These are phyloP conservation scores for Leptinotarsa peninsularis DNA, from an alignment of 2,888 invertebrate species.

Conservation along the genomic window DNA sequence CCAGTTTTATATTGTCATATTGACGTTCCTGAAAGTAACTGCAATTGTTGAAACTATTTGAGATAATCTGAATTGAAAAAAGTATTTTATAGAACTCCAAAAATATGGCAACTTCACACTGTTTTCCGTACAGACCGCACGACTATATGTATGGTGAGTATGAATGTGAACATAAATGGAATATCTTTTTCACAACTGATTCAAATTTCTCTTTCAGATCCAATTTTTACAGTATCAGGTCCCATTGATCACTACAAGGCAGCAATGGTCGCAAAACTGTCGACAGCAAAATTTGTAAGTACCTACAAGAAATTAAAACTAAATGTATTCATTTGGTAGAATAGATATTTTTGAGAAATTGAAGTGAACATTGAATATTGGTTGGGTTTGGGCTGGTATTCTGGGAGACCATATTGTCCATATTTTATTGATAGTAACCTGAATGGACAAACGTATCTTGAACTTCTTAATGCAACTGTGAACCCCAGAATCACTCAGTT, in stretches of 20 bases:
- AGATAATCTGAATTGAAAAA: not conserved
- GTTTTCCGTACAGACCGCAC: constrained; percentile 52
- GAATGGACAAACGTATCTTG: too few species aligned
- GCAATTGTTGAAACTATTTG: constrained; percentile 20
- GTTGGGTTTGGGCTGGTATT: too few species aligned
- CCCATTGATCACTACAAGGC: constrained; percentile 71
- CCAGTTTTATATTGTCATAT: constrained; percentile 27
- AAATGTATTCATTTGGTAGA: too few species aligned
- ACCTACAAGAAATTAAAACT: constrained; percentile 1
- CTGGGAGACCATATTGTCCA: too few species aligned
- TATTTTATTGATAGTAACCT: too few species aligned
- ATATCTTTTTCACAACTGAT: not conserved
- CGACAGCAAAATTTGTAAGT: constrained; percentile 70
- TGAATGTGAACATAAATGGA: not conserved
- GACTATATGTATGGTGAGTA: constrained; percentile 56
- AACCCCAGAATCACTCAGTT: too few species aligned
- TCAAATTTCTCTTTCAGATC: constrained; percentile 64
- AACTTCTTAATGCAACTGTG: too few species aligned
- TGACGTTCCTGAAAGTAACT: constrained; percentile 28
- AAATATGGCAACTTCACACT: constrained; percentile 41
- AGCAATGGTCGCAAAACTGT: constrained; percentile 69
- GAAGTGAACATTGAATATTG: too few species aligned
- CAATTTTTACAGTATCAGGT: constrained; percentile 71
- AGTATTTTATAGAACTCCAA: not conserved
- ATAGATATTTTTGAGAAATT: too few species aligned